These are phyloP conservation scores for Stenodera caucasica DNA, from an alignment of 2,888 invertebrate genomes.

Conservation along the genomic window DNA sequence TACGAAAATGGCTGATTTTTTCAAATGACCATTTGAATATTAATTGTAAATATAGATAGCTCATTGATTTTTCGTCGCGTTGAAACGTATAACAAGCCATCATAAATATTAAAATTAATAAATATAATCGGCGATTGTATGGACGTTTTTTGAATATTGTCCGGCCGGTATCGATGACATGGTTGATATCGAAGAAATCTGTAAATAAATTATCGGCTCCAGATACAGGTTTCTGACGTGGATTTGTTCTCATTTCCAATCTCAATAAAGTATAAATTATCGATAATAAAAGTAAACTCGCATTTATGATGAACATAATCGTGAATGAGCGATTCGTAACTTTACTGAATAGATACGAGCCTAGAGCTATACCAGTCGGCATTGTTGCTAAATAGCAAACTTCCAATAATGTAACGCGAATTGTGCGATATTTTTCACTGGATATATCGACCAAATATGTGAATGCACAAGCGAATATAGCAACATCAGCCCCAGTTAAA, in stretches of 20 bases:
- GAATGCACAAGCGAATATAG: constrained; percentile 78
- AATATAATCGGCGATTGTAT: constrained; percentile 62
- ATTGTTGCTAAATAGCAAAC: constrained; percentile 80
- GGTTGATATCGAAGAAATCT: constrained; percentile 74
- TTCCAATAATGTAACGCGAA: constrained; percentile 80
- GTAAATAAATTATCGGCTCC: constrained; percentile 60
- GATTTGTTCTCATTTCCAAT: constrained; percentile 71
- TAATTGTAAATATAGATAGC: constrained; percentile 72
- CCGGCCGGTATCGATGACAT: constrained; percentile 64
- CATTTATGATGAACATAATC: constrained; percentile 74
- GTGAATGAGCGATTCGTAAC: constrained; percentile 68
- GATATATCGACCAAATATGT: constrained; percentile 81
- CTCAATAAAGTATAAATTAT: constrained; percentile 67
- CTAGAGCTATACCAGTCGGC: constrained; percentile 78
- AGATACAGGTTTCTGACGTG: constrained; percentile 64
- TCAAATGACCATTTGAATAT: constrained; percentile 73
- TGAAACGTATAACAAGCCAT: constrained; percentile 83
- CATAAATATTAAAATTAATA: constrained; percentile 70
- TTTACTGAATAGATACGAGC: constrained; percentile 63
- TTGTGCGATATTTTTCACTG: constrained; percentile 68
- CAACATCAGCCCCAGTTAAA: constrained; percentile 76
- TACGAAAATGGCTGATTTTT: constrained; percentile 70
- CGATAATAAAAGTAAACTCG: constrained; percentile 62
- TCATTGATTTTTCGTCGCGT: constrained; percentile 76
- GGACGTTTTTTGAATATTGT: constrained; percentile 65